A percentile compares a stretch with the other conserved stretches of the same genome.
These are phyloP conservation scores for Arctopsyche grandis DNA, from an alignment of 1,140 invertebrate genomes.

Conservation along the genomic window DNA sequence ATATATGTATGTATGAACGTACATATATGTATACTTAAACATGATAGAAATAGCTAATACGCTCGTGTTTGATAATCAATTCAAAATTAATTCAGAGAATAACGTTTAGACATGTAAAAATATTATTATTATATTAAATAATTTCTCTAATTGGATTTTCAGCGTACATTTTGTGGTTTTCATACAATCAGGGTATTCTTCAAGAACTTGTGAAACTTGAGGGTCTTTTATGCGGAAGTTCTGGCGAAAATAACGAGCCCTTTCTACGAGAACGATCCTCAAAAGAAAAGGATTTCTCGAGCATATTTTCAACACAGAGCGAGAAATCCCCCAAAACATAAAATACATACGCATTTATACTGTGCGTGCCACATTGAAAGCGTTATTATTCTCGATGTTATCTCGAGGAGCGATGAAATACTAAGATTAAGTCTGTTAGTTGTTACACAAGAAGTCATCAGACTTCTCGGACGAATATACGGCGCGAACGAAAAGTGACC, in stretches of 20 bases:
- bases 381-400: background rate
- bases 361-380: background rate
- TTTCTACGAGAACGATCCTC: constrained; percentile 3
- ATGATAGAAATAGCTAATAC: background rate
- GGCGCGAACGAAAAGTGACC: background rate
- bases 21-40: background rate
- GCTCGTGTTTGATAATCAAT: background rate
- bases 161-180: background rate
- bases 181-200: background rate
- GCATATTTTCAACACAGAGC: too few species aligned
- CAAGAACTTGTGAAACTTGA: background rate
- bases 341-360: too few species aligned
- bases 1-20: too few species aligned
- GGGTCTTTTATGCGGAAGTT: constrained; percentile 5
- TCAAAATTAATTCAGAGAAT: too few species aligned
- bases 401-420: background rate
- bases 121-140: too few species aligned
- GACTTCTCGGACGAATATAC: background rate
- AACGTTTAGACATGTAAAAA: too few species aligned
- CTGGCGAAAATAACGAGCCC: constrained; percentile 17
- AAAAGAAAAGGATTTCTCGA: constrained; percentile 8
- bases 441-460: background rate
- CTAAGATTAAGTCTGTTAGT: background rate
- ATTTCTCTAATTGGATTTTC: constrained; percentile 1
- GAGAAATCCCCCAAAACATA: too few species aligned